These are phyloP conservation scores for Leguminivora glycinivorella DNA, from an alignment of 1,140 invertebrate species.

Conservation along the genomic window DNA sequence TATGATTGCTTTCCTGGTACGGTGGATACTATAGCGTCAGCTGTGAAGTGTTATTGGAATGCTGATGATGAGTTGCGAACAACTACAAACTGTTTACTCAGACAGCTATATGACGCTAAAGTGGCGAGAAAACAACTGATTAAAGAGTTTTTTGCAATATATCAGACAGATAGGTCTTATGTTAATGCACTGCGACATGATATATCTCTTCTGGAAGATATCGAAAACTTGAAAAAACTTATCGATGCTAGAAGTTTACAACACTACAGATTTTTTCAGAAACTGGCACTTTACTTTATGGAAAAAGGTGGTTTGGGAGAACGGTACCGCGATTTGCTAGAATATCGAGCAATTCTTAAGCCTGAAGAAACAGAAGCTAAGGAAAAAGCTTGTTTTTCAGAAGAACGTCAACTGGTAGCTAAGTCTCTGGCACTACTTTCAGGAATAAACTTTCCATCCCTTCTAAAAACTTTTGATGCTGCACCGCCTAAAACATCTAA, in stretches of 20 bases:
- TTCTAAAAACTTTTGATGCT: slow-evolving; percentile 16
- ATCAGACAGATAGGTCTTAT: slow-evolving; percentile 45
- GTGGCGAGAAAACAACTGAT: slow-evolving; percentile 48
- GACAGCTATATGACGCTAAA: slow-evolving; percentile 39
- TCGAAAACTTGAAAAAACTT: slow-evolving; percentile 22
- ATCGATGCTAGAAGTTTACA: slow-evolving; percentile 33
- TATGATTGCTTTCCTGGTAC: slow-evolving; percentile 5
- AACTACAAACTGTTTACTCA: slow-evolving; percentile 36
- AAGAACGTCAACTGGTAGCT: slow-evolving; percentile 28
- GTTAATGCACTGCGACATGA: slow-evolving; percentile 47
- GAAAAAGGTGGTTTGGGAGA: slow-evolving; percentile 47
- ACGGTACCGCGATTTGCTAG: slow-evolving; percentile 36
- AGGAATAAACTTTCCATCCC: neutral
- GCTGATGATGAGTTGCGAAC: slow-evolving; percentile 35
- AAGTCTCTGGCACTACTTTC: slow-evolving; percentile 24
- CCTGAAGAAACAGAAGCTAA: neutral
- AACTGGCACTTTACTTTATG: slow-evolving; percentile 48
- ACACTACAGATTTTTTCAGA: slow-evolving; percentile 46
- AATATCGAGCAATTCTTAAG: slow-evolving; percentile 29
- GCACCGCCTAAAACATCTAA: neutral
- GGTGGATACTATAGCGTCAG: slow-evolving; percentile 28
- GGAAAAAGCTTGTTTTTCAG: neutral
- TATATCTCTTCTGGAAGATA: slow-evolving; percentile 13
- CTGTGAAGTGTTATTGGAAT: neutral
- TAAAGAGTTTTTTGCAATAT: slow-evolving; percentile 40